Base-by-base conservation (phyloP, 2,797 vertebrate genomes). In the Phalanger gymnotis region DNA sequence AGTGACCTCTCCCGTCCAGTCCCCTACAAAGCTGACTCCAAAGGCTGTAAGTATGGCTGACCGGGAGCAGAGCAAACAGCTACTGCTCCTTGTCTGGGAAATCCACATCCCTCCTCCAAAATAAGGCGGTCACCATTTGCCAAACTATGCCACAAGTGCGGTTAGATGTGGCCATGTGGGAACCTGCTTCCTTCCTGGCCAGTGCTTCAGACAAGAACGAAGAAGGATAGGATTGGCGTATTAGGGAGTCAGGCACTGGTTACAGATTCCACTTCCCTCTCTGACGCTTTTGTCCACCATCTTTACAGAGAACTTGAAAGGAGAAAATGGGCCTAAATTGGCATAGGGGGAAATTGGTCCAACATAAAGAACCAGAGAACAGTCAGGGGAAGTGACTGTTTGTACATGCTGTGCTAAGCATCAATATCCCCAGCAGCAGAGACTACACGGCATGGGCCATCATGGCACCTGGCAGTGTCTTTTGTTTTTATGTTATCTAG, bases 41-140 rank as follows among this genome's bases (percentile, higher is more conserved):
- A 99, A 99, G 98, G 98, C 98, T 99, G 99, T 99, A 98, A 99
- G 99, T 99, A 56, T 1, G 95, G 53, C 52, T 81, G 3, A 47
- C 13, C 0, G 0, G 40, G 54, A 94, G 19, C 90, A 3, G 54
- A 61, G 27, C 2, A 25, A 25, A 47, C 40, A 81, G 0, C 7
- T 2, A 0, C 40, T 9, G 12, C 91, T 93, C 56, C 40, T 28
- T 61, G 28, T 56, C 92, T 61, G 87, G 31, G 34, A 56, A 47
- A n/a, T 51, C 27, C 51, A 34, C 25, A 61, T 93, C 54, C 52
- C 14, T 92, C 51, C 90, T 56, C 93, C 91, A 53, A 54, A 93
- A 57, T 87, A 4, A 1, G 22, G 40, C 1, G 22, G 22, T 47
- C 7, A 40, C 40, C 66, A 27, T 47, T 19, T 27, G 40, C 22